Conservation (phyloP, 2,113 vertebrate genomes). For the Rhinolophus ferrumequinum region DNA sequence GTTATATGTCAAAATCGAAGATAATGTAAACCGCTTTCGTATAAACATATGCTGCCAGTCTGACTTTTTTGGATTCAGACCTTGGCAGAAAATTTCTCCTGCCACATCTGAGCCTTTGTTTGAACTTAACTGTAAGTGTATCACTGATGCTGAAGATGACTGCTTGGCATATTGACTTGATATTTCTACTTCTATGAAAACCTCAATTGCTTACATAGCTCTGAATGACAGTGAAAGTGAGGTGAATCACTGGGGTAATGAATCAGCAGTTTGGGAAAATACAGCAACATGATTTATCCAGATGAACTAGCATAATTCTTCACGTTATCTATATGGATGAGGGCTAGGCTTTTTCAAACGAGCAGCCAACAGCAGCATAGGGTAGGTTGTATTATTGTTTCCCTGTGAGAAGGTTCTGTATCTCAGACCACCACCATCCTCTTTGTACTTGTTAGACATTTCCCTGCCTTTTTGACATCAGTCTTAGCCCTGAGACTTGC, state of each 20-base stretch:
- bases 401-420: neutral
- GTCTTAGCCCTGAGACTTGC: neutral
- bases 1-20: neutral
- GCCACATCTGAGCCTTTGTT: neutral
- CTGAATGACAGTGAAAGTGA: neutral
- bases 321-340: neutral
- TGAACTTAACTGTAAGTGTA: neutral
- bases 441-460: neutral
- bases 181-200: slow-evolving; percentile 39
- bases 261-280: neutral
- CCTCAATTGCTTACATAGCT: neutral
- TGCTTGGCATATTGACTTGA: neutral
- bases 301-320: neutral
- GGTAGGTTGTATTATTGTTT: neutral
- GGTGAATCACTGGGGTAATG: neutral
- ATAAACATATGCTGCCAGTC: neutral
- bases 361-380: neutral
- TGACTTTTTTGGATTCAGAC: slow-evolving; percentile 16
- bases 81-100: slow-evolving; percentile 33
- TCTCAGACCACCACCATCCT: neutral
- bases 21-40: neutral
- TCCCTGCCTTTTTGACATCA: neutral
- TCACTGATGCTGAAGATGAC: slow-evolving; percentile 25
- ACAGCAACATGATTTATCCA: neutral
- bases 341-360: neutral